Base-by-base conservation (phyloP, 2,888 invertebrate genomes). In the Temnothorax ravouxi region DNA sequence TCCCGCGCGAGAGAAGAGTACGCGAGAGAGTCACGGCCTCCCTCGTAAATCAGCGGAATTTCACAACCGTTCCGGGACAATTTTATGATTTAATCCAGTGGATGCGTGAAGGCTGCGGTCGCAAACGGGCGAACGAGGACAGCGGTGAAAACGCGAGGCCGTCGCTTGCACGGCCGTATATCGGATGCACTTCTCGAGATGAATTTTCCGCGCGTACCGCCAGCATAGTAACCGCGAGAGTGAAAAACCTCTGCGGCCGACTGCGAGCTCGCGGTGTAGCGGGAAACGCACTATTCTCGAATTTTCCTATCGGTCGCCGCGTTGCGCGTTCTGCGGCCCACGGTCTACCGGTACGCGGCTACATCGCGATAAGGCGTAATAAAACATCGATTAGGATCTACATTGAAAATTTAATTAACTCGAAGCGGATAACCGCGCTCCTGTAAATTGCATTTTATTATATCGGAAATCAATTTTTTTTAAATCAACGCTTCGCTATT, bases 31-130 rank as follows among this genome's bases (percentile, higher is more conserved):
- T 11, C 54, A 41, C 41, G 34, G 13, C 50, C 52, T 29, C 77
- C 79, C 91, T 91, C 91, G 90, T 92, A 92, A 92, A 92, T 92
- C 92, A 92, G 86, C 69, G 86, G 88, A 91, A 91, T 90, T 88
- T 88, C 88, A 89, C 85, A 83, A 84, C 85, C 87, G 87, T 90
- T 88, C 89, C 89, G 86, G 88, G 86, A 89, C 91, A 91, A 91
- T 92, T 92, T 92, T 92, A 92, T 91, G 92, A 92, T 92, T 92
- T 91, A 91, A 92, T 92, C 90, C 90, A 72, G 88, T 85, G 86
- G 86, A 91, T 88, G 90, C 88, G 90, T 88, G 88, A 91, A 91
- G 88, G 84, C 87, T 87, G 91, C 69, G 88, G 90, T 83, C 77
- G 86, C 74, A 44, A 69, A 77, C 69, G 52, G 54, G 84, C 79